These are phyloP conservation scores for Setipinna tenuifilis DNA, from an alignment of 2,797 vertebrate species.

Conservation along the genomic window DNA sequence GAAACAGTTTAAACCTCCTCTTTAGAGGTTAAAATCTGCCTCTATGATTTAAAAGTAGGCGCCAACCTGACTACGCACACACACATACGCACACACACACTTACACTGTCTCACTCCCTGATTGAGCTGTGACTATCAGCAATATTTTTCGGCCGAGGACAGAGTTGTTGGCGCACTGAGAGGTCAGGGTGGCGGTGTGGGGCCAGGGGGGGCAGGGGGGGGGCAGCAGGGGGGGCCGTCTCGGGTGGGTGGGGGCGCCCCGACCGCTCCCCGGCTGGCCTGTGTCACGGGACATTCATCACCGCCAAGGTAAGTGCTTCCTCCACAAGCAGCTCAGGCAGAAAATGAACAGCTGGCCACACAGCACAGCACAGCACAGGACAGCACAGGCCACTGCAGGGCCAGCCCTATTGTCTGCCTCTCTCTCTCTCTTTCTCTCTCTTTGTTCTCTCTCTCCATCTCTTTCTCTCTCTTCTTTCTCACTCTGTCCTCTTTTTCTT, in stretches of 20 bases:
- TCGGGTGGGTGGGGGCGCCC: not conserved
- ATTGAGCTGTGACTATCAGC: conserved; percentile 13
- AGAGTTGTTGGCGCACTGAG: conserved; percentile 30
- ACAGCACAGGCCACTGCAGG: conserved; percentile 74
- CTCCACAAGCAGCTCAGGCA: conserved; percentile 78
- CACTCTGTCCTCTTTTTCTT: not conserved
- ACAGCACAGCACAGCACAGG: too few relatives aligned
- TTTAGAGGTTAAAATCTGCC: too few relatives aligned
- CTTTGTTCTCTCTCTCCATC: not conserved
- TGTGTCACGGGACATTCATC: conserved; percentile 76
- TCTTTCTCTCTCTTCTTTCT: too few relatives aligned
- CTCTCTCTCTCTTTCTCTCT: not conserved
- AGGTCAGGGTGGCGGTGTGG: conserved; percentile 59
- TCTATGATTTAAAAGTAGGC: too few relatives aligned
- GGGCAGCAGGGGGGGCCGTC: conserved; percentile 49
- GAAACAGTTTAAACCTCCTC: too few relatives aligned
- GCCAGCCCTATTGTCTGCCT: conserved; percentile 59
- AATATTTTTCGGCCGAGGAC: conserved; percentile 28
- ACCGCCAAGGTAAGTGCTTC: conserved; percentile 79
- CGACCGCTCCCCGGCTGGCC: conserved; percentile 61
- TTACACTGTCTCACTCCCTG: not conserved
- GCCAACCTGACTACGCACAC: too few relatives aligned
- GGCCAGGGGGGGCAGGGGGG: conserved; percentile 71
- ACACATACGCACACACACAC: not conserved
- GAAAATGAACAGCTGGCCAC: conserved; percentile 91